phyloP scores from a whole-genome alignment of 2,797 vertebrate genomes.

The Gallirallus australis region DNA sequence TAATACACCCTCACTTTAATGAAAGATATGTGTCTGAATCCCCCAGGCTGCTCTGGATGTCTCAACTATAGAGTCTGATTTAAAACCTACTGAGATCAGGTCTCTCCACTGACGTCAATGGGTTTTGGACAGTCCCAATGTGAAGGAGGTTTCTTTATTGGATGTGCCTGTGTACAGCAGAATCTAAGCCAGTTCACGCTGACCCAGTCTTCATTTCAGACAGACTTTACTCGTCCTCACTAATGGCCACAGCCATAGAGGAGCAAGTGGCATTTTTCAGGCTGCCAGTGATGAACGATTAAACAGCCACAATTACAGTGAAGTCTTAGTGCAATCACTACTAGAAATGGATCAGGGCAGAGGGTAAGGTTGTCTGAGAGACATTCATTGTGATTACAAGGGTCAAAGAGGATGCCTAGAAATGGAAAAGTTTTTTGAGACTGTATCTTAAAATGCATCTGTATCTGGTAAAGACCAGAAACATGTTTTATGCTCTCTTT shows the following conservation, averaged over 20 bases:
- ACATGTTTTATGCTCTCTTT: neutral
- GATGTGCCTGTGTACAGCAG: neutral
- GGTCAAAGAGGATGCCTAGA: neutral
- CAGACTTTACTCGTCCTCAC: neutral
- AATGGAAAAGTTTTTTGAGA: neutral
- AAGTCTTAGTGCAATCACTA: neutral
- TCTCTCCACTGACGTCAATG: neutral
- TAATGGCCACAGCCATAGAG: neutral
- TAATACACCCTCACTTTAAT: neutral
- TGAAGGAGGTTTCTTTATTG: neutral
- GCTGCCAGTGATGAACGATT: neutral
- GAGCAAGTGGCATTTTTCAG: neutral
- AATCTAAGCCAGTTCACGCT: neutral
- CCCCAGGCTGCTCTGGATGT: slow-evolving; percentile 9
- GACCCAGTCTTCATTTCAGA: neutral
- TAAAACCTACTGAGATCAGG: slow-evolving; percentile 6
- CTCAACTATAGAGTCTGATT: neutral
- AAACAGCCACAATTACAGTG: neutral
- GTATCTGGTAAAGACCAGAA: neutral
- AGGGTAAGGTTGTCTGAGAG: neutral
- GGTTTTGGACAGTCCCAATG: neutral
- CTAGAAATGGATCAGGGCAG: neutral
- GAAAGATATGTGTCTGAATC: slow-evolving; percentile 13
- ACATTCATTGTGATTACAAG: neutral
- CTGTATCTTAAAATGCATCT: neutral